Conservation (phyloP, 2,113 vertebrate genomes). For the Ceuthmochares aereus region DNA sequence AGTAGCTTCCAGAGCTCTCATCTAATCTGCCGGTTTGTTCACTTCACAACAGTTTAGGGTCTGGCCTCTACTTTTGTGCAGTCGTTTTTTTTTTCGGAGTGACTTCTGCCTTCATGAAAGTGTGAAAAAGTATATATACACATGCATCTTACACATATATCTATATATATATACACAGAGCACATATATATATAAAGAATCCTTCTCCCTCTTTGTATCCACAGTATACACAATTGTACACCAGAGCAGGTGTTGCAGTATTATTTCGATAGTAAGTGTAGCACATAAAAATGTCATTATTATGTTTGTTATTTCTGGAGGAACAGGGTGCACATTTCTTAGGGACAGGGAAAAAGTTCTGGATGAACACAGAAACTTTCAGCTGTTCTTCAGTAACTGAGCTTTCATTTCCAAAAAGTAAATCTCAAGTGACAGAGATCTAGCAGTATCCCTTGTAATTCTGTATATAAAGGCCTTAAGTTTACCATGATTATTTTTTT, state of each 20-base stretch:
- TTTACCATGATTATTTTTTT: neutral
- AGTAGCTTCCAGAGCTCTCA: constrained; percentile 27
- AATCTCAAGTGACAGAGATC: neutral
- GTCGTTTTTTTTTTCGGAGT: constrained; percentile 16
- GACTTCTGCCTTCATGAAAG: constrained; percentile 57
- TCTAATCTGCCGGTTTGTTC: neutral
- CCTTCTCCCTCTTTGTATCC: neutral
- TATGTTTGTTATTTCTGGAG: neutral
- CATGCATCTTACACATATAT: neutral
- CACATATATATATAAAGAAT: neutral
- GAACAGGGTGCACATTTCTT: neutral
- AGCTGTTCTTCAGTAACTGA: neutral
- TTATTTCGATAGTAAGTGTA: constrained; percentile 1
- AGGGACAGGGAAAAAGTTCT: neutral
- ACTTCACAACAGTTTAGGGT: neutral
- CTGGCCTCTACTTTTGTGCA: neutral
- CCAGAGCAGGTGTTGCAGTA: neutral
- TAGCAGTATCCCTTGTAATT: neutral
- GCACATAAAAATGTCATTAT: constrained; percentile 17
- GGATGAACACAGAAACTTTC: neutral
- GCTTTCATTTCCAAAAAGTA: neutral
- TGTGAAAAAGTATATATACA: constrained; percentile 1
- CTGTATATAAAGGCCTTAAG: neutral
- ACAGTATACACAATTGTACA: neutral
- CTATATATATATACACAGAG: neutral